A percentile compares a stretch with the other conserved stretches of the same genome.
Evolutionary conservation across 2,888 invertebrate species (phyloP).

Genomic region (Griposia aprilina): DNA sequence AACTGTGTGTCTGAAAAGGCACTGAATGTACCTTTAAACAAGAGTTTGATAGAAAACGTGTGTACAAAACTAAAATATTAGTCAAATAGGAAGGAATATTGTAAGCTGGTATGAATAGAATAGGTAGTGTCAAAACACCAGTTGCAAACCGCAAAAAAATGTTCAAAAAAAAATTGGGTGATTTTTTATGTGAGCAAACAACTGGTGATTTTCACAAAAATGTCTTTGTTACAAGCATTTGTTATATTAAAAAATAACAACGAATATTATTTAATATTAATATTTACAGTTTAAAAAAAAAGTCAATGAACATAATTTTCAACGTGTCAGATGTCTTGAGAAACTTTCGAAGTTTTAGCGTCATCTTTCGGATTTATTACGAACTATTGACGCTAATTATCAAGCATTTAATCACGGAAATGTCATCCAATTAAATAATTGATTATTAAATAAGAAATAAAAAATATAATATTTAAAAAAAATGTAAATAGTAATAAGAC

Average conservation of each 20-base stretch:
- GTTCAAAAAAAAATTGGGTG: not conserved
- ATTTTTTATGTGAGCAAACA: not conserved
- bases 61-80: conserved; percentile 77
- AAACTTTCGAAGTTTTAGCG: conserved; percentile 25
- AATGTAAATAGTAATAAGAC: conserved; percentile 63
- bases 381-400: conserved; percentile 12
- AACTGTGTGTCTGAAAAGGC: conserved; percentile 14
- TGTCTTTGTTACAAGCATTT: conserved; percentile 68
- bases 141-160: conserved; percentile 14
- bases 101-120: conserved; percentile 57
- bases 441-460: conserved; percentile 28
- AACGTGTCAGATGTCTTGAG: conserved; percentile 8
- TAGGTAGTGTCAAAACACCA: conserved; percentile 39
- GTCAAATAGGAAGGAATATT: conserved; percentile 67
- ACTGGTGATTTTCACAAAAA: conserved; percentile 41
- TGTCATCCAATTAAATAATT: conserved; percentile 35
- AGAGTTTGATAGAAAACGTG: conserved; percentile 58
- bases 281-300: conserved; percentile 26
- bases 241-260: conserved; percentile 70
- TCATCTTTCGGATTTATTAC: conserved; percentile 20
- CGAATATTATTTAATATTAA: conserved; percentile 46
- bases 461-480: conserved; percentile 27
- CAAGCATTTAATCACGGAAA: conserved; percentile 30
- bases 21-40: conserved; percentile 52
- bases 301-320: conserved; percentile 3